Percentiles rank a stretch among this genome's conserved stretches.
Conservation (phyloP, 2,888 invertebrate genomes). For the Tenodera sinensis region DNA sequence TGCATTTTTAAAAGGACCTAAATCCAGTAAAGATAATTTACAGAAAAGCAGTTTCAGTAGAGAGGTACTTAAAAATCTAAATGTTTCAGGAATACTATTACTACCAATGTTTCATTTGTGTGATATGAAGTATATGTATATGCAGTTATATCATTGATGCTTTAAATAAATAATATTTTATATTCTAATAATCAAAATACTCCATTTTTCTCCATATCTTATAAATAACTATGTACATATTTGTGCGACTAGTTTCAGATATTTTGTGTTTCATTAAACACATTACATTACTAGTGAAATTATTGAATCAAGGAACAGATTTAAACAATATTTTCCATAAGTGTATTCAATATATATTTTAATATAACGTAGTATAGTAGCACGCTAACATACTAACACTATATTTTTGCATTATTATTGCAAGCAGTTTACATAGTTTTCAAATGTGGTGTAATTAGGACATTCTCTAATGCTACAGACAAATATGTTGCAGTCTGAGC, state of each 20-base stretch:
- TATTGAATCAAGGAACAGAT: background rate
- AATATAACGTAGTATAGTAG: too few species aligned
- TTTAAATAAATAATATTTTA: background rate
- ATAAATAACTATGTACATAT: background rate
- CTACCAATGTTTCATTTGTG: too few species aligned
- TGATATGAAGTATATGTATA: background rate
- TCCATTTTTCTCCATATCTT: background rate
- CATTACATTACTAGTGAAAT: background rate
- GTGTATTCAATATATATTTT: background rate
- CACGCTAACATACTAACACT: background rate
- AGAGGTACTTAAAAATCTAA: background rate
- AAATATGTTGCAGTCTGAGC: background rate
- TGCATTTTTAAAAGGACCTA: too few species aligned
- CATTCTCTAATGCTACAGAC: background rate
- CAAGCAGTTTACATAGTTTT: background rate
- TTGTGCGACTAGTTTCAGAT: background rate
- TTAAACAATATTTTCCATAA: background rate
- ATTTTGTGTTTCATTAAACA: background rate
- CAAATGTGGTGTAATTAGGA: background rate
- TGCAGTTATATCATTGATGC: background rate
- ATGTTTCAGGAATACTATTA: background rate
- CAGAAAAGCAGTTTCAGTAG: background rate
- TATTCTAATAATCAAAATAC: background rate
- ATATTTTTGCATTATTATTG: background rate
- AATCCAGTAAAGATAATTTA: too few species aligned